Evolutionary conservation across 2,797 vertebrate species (phyloP).

Genomic region (Denticeps clupeoides): DNA sequence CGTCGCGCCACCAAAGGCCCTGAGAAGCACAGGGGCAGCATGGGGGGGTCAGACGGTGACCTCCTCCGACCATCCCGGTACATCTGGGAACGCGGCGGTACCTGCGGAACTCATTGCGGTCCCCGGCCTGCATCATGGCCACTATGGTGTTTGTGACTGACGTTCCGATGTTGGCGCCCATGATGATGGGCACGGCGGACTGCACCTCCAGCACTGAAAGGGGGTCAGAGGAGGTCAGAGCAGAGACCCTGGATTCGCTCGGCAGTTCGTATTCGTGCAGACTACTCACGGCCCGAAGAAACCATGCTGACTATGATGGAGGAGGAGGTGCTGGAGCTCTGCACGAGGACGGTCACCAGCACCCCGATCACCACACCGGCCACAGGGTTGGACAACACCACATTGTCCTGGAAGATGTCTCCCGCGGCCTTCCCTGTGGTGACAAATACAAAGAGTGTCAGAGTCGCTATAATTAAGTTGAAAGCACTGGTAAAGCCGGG

Average conservation of each 20-base stretch:
- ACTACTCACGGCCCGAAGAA: slow-evolving; percentile 76
- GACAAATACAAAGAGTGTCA: background rate
- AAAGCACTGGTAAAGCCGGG: no score
- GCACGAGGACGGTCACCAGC: slow-evolving; percentile 89
- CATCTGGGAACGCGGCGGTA: no score
- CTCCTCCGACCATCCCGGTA: no score
- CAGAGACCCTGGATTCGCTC: background rate
- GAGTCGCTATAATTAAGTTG: background rate
- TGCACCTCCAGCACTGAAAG: slow-evolving; percentile 71
- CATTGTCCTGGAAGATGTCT: slow-evolving; percentile 87
- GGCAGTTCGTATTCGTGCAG: background rate
- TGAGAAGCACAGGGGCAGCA: slow-evolving; percentile 26
- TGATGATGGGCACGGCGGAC: slow-evolving; percentile 85
- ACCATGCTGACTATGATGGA: slow-evolving; percentile 99
- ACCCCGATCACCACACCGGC: slow-evolving; percentile 90
- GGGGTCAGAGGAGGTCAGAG: background rate
- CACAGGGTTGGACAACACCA: slow-evolving; percentile 81
- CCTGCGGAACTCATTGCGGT: slow-evolving; percentile 92
- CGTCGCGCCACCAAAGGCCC: slow-evolving; percentile 89
- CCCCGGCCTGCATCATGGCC: slow-evolving; percentile 89
- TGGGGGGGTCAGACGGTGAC: no score
- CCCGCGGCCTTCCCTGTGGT: slow-evolving; percentile 81
- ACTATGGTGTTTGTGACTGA: slow-evolving; percentile 96
- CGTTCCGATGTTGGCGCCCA: slow-evolving; percentile 96
- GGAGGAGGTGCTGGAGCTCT: slow-evolving; percentile 93